These are phyloP conservation scores for Peromyscus attwateri DNA, from an alignment of 2,797 vertebrate genomes.

Conservation along the genomic window DNA sequence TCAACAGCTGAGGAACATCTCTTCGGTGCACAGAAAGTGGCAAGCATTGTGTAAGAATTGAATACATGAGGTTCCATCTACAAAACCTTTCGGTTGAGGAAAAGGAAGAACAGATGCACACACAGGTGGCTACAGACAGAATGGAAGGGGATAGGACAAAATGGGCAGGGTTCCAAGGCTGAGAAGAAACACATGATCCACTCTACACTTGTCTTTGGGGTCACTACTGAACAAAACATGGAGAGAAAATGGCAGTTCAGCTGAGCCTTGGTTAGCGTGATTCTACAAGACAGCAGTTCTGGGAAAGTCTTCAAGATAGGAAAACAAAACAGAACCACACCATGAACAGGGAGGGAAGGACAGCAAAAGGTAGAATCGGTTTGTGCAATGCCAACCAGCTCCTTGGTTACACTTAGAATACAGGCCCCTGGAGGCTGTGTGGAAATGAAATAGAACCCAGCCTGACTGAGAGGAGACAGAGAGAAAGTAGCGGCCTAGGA, in stretches of 20 bases:
- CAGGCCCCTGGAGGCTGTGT: background rate
- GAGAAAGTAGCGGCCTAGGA: background rate
- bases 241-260: conserved; percentile 30
- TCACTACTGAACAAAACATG: background rate
- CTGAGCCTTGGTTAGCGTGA: conserved; percentile 14
- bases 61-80: fast-evolving
- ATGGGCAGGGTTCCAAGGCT: background rate
- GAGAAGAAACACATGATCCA: background rate
- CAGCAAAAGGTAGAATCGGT: conserved; percentile 21
- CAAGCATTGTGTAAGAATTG: background rate
- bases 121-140: background rate
- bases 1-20: background rate
- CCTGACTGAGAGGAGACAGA: conserved; percentile 1
- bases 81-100: background rate
- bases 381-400: conserved; percentile 40
- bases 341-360: background rate
- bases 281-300: background rate
- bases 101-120: background rate
- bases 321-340: background rate
- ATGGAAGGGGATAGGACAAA: background rate
- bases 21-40: background rate
- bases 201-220: background rate
- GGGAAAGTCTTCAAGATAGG: background rate
- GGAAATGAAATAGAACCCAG: conserved; percentile 23
- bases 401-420: background rate